Evolutionary conservation across 2,888 invertebrate genomes (phyloP), one percentile per base, ranked within the genome.

Genomic region (Stenchaetothrips biformis): DNA sequence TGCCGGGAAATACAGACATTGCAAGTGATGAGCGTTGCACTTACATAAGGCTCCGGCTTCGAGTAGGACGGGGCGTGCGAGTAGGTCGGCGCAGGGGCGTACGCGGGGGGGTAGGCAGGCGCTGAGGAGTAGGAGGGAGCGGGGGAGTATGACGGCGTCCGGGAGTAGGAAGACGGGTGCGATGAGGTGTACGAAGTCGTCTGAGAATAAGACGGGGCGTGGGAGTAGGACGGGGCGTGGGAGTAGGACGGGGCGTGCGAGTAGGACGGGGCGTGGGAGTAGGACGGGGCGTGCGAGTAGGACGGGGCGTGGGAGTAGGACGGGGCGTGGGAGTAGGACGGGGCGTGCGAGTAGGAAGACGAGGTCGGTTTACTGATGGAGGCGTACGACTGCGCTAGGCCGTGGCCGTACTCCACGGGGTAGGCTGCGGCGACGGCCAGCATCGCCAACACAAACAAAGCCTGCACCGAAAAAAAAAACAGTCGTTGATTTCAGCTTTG

Each of bases 361-460:
- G 37, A 37, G 37, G 37, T 37, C 37, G 18, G 67, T 21, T 9
- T 21, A 21, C 67, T 67, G 67, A 67, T 21, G 67, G 67, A 67
- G n/a, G 67, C 67, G 67, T 67, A 67, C 7, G 67, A 67, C 67
- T 18, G 18, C n/a, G 67, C 67, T 18, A 21, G 67, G 21, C n/a
- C 21, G 67, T 67, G 21, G n/a, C 67, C 67, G 67, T 67, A 67
- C 67, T 67, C 67, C 67, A 21, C 21, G 67, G 67, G 67, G 67
- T 18, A 67, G 7, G 67, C 21, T 21, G 18, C 8, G 4, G 21
- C 67, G 67, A 21, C n/a, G 7, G 21, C 67, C 21, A 53, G 53
- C 53, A n/a, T 21, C 67, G 67, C 67, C 67, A 67, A 21, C 67
- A 21, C 37, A 37, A 1, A 37, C 37, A 37, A 37, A 37, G 37